These are phyloP conservation scores for Trinorchestia longiramus DNA, from an alignment of 1,140 invertebrate species.

Conservation along the genomic window DNA sequence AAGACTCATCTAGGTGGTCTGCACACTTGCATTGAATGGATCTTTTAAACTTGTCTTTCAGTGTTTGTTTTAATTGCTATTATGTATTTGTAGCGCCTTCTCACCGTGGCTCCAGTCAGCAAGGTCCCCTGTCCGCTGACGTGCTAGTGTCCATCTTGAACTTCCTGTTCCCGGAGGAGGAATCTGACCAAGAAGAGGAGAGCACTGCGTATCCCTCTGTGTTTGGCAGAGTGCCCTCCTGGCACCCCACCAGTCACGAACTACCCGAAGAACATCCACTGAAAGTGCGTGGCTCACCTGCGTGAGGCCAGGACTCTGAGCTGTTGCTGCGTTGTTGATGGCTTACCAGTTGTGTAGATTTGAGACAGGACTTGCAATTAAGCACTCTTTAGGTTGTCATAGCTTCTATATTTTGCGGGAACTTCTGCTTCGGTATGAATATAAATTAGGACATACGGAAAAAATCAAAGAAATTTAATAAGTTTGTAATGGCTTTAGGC, in stretches of 20 bases:
- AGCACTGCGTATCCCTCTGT: constrained; percentile 67
- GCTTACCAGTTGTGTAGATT: too few relatives aligned
- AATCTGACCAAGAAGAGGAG: constrained; percentile 71
- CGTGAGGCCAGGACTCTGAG: too few relatives aligned
- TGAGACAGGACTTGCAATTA: too few relatives aligned
- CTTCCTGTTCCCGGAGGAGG: constrained; percentile 91
- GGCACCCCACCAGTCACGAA: constrained; percentile 31
- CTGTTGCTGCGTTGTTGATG: too few relatives aligned
- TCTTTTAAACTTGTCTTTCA: not conserved
- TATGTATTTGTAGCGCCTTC: not conserved
- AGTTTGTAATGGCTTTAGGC: too few relatives aligned
- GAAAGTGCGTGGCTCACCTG: constrained; percentile 53
- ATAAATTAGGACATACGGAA: too few relatives aligned
- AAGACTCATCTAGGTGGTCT: too few relatives aligned
- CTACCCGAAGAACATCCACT: constrained; percentile 63
- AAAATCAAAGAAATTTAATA: too few relatives aligned
- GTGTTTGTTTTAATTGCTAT: not conserved
- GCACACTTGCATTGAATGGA: not conserved
- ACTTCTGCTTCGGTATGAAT: too few relatives aligned
- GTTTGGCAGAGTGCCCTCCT: constrained; percentile 66
- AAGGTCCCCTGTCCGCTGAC: constrained; percentile 82
- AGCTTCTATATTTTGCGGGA: too few relatives aligned
- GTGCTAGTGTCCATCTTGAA: constrained; percentile 83
- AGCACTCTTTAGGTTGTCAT: too few relatives aligned
- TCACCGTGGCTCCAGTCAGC: constrained; percentile 69